Evolutionary conservation across 2,888 invertebrate genomes (phyloP).

Genomic region (Eubasilissa splendida): DNA sequence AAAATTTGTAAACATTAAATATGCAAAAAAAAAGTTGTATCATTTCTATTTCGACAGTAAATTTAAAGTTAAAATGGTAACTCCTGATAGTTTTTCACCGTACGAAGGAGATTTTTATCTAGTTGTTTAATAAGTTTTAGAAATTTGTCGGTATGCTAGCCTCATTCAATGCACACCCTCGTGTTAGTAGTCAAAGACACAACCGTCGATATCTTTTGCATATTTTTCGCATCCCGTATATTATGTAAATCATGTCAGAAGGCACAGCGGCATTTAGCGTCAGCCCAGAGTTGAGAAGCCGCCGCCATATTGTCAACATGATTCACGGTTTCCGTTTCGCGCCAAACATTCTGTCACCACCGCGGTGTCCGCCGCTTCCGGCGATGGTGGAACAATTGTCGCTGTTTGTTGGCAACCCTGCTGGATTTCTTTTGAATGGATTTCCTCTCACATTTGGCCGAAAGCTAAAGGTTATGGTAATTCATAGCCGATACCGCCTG

Average conservation of each 20-base stretch:
- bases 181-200: not conserved
- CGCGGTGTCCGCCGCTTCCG: slow-evolving; percentile 22
- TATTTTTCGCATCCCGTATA: not conserved
- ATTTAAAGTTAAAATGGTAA: too few relatives aligned
- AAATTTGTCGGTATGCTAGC: too few relatives aligned
- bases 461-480: too few relatives aligned
- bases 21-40: too few relatives aligned
- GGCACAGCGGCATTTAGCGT: slow-evolving; percentile 10
- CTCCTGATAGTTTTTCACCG: too few relatives aligned
- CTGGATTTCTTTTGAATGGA: too few relatives aligned
- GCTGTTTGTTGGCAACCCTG: not conserved
- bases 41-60: too few relatives aligned
- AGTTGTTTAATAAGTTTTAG: too few relatives aligned
- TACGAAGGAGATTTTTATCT: too few relatives aligned
- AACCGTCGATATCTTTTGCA: slow-evolving; percentile 20
- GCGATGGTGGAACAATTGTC: not conserved
- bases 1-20: too few relatives aligned
- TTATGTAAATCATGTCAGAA: slow-evolving; percentile 17
- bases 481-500: too few relatives aligned
- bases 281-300: slow-evolving; percentile 26
- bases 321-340: slow-evolving; percentile 49
- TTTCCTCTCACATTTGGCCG: too few relatives aligned
- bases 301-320: slow-evolving; percentile 33
- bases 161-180: not conserved
- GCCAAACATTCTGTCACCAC: slow-evolving; percentile 37